Conservation (phyloP, 2,113 vertebrate species). For the Mirza zaza region DNA sequence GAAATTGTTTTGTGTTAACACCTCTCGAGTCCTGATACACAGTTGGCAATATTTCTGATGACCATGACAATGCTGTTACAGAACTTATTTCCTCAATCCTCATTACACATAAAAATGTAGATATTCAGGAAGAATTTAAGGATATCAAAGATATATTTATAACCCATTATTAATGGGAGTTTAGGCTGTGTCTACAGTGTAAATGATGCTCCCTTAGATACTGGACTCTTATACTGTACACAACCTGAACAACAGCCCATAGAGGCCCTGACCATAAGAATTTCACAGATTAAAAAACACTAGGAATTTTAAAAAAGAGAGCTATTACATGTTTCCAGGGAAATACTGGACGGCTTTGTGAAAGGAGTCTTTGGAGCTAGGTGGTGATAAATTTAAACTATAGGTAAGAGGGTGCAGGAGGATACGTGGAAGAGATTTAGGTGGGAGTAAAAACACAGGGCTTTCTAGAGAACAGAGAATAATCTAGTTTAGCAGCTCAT, state of each 20-base stretch:
- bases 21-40: neutral
- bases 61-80: neutral
- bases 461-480: neutral
- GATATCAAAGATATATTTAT: neutral
- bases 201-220: neutral
- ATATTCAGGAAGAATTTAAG: conserved; percentile 19
- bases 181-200: neutral
- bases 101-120: conserved; percentile 23
- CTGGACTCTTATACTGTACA: neutral
- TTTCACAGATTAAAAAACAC: neutral
- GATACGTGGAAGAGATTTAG: neutral
- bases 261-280: neutral
- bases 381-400: neutral
- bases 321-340: neutral
- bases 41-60: neutral
- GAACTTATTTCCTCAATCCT: neutral
- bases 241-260: neutral
- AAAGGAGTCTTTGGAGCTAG: neutral
- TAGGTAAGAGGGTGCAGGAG: neutral
- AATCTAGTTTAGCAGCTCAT: neutral
- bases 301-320: neutral
- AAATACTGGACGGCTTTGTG: neutral
- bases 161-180: neutral
- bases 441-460: neutral
- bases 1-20: neutral